Evolutionary conservation across 2,888 invertebrate species (phyloP).

Genomic region (Harpalus rubripes): DNA sequence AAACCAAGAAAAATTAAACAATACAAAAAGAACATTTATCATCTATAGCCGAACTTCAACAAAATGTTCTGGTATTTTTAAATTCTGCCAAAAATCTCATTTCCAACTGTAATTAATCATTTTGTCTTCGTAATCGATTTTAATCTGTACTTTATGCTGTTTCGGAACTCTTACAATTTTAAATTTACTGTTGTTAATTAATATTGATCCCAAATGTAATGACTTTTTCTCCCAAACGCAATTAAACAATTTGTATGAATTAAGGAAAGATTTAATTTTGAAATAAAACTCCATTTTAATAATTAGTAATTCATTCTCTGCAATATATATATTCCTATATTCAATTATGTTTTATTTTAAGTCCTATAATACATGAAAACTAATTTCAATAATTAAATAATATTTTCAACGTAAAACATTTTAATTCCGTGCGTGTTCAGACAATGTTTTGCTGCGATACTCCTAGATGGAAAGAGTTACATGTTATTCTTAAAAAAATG

Average conservation of each 20-base stretch:
- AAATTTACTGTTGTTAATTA: constrained; percentile 4
- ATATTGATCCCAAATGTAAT: neutral
- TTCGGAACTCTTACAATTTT: neutral
- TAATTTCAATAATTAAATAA: too few relatives aligned
- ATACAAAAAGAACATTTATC: constrained; percentile 24
- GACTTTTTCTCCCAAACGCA: neutral
- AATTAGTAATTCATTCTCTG: neutral
- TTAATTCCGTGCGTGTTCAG: too few relatives aligned
- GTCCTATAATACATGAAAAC: too few relatives aligned
- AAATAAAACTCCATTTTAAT: neutral
- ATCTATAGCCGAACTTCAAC: constrained; percentile 5
- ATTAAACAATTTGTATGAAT: constrained; percentile 3
- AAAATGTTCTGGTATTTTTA: constrained; percentile 20
- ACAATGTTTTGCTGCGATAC: too few relatives aligned
- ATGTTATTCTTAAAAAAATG: too few relatives aligned
- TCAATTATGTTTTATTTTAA: too few relatives aligned
- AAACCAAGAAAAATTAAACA: neutral
- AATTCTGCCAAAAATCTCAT: constrained; percentile 32
- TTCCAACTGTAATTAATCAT: constrained; percentile 34
- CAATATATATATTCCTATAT: neutral
- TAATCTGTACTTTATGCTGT: neutral
- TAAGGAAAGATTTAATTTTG: neutral
- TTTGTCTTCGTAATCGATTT: constrained; percentile 38
- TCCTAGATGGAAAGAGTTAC: too few relatives aligned
- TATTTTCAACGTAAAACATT: too few relatives aligned